Conservation (phyloP, 2,888 invertebrate species). For the Drosophila birchii region DNA sequence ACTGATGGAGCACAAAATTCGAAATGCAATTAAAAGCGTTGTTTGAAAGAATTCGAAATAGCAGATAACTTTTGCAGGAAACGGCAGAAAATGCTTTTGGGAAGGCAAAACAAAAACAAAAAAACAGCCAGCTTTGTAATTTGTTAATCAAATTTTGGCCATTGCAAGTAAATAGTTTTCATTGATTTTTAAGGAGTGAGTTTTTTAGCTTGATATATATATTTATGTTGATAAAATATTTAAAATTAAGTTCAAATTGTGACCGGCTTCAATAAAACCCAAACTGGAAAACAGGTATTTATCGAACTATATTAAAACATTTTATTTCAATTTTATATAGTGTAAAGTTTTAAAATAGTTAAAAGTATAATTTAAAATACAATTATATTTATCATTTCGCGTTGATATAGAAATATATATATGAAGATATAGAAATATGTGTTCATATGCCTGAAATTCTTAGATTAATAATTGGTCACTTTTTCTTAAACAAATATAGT, state of each 20-base stretch:
- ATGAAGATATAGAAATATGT: too few species aligned
- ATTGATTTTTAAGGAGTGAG: conserved; percentile 5
- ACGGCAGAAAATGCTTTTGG: not conserved
- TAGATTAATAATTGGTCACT: too few species aligned
- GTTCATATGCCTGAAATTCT: too few species aligned
- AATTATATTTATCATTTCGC: not conserved
- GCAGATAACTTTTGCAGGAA: conserved; percentile 30
- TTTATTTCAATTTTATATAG: not conserved
- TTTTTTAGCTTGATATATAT: not conserved
- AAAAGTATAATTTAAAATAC: not conserved
- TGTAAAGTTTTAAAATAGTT: not conserved
- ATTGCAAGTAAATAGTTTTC: not conserved
- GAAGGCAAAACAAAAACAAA: conserved; percentile 1
- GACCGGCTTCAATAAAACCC: not conserved
- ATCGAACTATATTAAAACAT: not conserved
- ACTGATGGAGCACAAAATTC: conserved; percentile 14
- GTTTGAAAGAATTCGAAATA: conserved; percentile 28
- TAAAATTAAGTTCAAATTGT: not conserved
- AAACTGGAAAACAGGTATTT: not conserved
- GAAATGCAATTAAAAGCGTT: conserved; percentile 40
- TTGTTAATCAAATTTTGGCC: conserved; percentile 11
- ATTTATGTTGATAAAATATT: not conserved
- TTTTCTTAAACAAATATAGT: not conserved
- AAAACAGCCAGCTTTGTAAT: not conserved
- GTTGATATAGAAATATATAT: not conserved